Base-by-base conservation (phyloP, 2,797 vertebrate species). In the Tenualosa ilisha region DNA sequence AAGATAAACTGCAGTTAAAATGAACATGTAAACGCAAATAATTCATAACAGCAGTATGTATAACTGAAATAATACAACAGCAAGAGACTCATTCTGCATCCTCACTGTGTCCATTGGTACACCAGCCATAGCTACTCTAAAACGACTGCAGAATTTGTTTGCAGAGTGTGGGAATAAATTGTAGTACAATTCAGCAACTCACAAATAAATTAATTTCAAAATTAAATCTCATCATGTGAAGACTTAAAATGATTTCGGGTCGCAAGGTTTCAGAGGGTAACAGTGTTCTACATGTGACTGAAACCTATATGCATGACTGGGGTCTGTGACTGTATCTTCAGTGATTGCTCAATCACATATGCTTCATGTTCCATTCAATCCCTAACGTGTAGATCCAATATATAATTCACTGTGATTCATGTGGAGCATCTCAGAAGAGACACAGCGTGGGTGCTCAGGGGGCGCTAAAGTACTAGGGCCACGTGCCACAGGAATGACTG, bases 311-410 rank as follows among this genome's bases (percentile, higher is more conserved):
- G 59, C 59, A 79, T 79, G 15, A n/a, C 20, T 79, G 72, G 40
- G 43, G 40, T 22, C 40, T 46, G 6, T 43, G 72, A 79, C 17
- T 8, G 72, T 79, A 79, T 79, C 15, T 17, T 79, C 37, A 17
- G 40, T 79, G 72, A 46, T 79, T 22, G 72, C 37, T 46, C 37
- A 20, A 22, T 79, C 72, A 46, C 72, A 79, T 79, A 79, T 79
- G 6, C 40, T 46, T 15, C 72, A 46, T 79, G 40, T 43, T 20
- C 40, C 40, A 79, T 79, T 20, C 72, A 79, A 5, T 46, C 72
- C 72, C 40, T 79, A 46, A 79, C 40, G 40, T 79, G 72, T 20
- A 20, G 72, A 22, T 22, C 0, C 6, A 6, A 46, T 79, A 79
- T 20, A 79, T 79, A 79, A 79, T 79, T 79, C 65, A 72, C 9